These are phyloP conservation scores for Stegodyphus mimosarum DNA, from an alignment of 1,140 invertebrate species.

Conservation along the genomic window DNA sequence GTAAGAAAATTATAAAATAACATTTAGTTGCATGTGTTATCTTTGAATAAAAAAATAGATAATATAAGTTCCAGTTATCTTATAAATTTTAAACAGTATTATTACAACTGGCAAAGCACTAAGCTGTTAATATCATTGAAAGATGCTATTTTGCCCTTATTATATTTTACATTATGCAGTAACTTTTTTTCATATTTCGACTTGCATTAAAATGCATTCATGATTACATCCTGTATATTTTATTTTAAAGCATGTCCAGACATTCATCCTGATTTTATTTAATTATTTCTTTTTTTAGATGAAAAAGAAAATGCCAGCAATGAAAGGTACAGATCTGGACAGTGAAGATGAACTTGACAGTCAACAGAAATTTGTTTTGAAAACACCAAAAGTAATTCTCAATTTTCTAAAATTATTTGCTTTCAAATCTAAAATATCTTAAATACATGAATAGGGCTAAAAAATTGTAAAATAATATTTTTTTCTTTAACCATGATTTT, in stretches of 20 bases:
- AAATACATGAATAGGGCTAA: too few relatives aligned
- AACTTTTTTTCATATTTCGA: too few relatives aligned
- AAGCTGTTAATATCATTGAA: background rate
- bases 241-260: background rate
- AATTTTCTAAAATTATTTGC: too few relatives aligned
- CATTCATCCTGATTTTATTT: background rate
- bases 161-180: too few relatives aligned
- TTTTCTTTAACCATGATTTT: too few relatives aligned
- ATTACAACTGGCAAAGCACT: background rate
- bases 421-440: too few relatives aligned
- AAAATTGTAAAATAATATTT: too few relatives aligned
- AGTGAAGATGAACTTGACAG: slow-evolving; percentile 33
- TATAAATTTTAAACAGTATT: background rate
- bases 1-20: too few relatives aligned
- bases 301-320: slow-evolving; percentile 3
- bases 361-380: slow-evolving; percentile 36
- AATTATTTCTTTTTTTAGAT: background rate
- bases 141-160: background rate
- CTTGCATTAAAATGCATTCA: background rate
- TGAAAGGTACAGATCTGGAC: background rate
- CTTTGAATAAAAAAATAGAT: too few relatives aligned
- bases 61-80: too few relatives aligned
- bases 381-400: slow-evolving; percentile 31
- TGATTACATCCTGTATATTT: background rate
- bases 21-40: too few relatives aligned